Percentiles rank a stretch among this genome's conserved stretches.
Conservation (phyloP, 2,113 vertebrate species). For the Herpailurus yagouaroundi region DNA sequence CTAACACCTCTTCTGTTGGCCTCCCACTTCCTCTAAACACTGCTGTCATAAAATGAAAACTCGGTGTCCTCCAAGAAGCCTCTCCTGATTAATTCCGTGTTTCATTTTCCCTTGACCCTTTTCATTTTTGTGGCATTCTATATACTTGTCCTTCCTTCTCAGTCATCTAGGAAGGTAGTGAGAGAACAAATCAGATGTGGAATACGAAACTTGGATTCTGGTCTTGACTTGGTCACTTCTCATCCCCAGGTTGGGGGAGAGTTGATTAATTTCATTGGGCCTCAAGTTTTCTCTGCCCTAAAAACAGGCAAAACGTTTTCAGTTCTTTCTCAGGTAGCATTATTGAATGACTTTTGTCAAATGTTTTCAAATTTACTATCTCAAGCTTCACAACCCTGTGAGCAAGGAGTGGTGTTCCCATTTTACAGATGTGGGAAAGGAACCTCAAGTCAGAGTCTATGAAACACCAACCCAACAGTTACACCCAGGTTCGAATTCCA, state of each 20-base stretch:
- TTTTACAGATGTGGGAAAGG: background rate
- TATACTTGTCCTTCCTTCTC: background rate
- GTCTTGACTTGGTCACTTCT: background rate
- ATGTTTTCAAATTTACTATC: background rate
- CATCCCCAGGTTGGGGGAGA: background rate
- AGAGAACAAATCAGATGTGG: background rate
- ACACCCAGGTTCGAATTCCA: background rate
- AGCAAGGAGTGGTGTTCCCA: background rate
- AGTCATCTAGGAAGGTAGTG: background rate
- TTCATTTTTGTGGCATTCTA: background rate
- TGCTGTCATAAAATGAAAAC: background rate
- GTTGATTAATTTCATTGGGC: background rate
- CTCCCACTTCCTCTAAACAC: constrained; percentile 35
- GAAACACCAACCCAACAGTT: background rate
- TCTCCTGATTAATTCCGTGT: background rate
- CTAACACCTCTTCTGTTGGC: background rate
- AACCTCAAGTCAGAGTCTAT: background rate
- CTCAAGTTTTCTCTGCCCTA: background rate
- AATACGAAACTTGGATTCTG: constrained; percentile 21
- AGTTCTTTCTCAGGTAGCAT: background rate
- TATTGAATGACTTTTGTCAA: background rate
- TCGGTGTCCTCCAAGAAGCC: background rate
- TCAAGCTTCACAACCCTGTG: background rate
- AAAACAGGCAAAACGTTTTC: background rate
- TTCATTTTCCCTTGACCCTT: background rate